Evolutionary conservation across 23 tunicate genomes (phyloP).

Genomic region (Diplosoma virens): DNA sequence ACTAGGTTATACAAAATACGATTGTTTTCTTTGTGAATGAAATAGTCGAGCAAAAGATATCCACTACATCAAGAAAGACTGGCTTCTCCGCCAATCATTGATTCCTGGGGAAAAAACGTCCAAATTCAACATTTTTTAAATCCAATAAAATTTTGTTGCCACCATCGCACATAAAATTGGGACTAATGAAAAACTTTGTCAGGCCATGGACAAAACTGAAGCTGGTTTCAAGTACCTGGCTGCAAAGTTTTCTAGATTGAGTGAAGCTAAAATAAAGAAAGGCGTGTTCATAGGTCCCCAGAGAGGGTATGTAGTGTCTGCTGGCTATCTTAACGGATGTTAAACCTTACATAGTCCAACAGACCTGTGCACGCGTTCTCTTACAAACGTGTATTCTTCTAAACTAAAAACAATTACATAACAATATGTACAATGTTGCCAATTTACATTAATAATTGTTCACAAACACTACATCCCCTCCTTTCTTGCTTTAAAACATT

Average conservation of each 20-base stretch:
- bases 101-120: slow-evolving; percentile 12
- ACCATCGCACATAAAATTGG: neutral
- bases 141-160: neutral
- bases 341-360: too few relatives aligned
- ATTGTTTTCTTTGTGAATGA: neutral
- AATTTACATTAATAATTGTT: too few relatives aligned
- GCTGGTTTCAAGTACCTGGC: slow-evolving; percentile 14
- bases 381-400: too few relatives aligned
- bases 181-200: neutral
- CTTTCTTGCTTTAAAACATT: too few relatives aligned
- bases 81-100: neutral
- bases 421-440: too few relatives aligned
- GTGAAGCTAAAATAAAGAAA: slow-evolving; percentile 10
- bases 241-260: neutral
- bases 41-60: neutral
- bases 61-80: neutral
- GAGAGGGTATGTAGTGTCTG: too few relatives aligned
- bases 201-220: neutral
- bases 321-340: too few relatives aligned
- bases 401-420: too few relatives aligned
- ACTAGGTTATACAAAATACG: neutral
- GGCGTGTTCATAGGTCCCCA: slow-evolving; percentile 8
- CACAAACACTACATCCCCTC: too few relatives aligned
- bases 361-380: too few relatives aligned
- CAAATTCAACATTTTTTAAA: neutral